Evolutionary conservation across 2,888 invertebrate species (phyloP).

Genomic region (Brachylomia viminalis): DNA sequence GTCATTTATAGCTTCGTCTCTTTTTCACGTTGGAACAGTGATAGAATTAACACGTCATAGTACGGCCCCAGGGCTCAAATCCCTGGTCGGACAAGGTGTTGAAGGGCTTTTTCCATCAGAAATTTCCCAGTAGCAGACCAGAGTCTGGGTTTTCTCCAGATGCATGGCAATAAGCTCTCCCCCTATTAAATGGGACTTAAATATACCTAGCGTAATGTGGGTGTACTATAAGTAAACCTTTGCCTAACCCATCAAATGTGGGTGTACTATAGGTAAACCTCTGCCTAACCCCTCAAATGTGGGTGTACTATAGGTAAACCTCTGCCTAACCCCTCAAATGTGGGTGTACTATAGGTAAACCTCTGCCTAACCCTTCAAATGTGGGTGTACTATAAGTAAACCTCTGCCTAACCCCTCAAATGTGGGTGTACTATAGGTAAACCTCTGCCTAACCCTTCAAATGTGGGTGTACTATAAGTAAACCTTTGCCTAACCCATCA

Average conservation of each 20-base stretch:
- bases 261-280: not conserved
- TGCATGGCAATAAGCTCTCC: not conserved
- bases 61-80: not conserved
- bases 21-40: no score
- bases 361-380: not conserved
- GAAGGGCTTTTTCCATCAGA: not conserved
- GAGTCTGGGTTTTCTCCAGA: not conserved
- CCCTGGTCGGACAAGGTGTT: not conserved
- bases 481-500: not conserved
- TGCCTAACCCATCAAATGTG: no score
- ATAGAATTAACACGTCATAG: no score
- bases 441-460: not conserved
- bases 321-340: not conserved
- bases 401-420: not conserved
- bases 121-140: not conserved
- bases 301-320: not conserved
- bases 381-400: not conserved
- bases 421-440: not conserved
- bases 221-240: not conserved
- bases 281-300: not conserved
- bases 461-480: not conserved
- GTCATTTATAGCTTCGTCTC: no score
- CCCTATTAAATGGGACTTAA: not conserved
- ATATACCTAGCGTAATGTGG: not conserved
- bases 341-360: not conserved